Base-by-base conservation (phyloP, 2,888 invertebrate species). In the Chymomyza fuscimana region DNA sequence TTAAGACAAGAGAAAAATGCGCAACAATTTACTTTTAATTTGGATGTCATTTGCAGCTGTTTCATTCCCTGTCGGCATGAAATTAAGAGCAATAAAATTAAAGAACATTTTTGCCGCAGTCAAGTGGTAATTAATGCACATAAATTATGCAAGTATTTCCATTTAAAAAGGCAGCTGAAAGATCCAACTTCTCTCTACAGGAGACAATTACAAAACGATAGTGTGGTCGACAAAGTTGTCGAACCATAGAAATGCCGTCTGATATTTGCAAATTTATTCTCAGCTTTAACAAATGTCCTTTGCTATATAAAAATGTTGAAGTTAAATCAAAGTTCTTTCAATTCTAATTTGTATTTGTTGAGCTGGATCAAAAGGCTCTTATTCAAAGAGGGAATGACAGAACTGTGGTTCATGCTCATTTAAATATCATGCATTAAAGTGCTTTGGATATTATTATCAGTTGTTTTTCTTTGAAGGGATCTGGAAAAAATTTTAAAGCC, bases 111-210 rank as follows among this genome's bases (percentile, higher is more conserved):
- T 46, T 46, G 40, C 40, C 40, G 2, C 74, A 79, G 77, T 72
- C 77, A 79, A 79, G 72, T 79, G 79, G 70, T 74, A 79, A 79
- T 79, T 79, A 79, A 77, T 70, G 70, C 63, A 60, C 65, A 77
- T 79, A 74, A 77, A 77, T 79, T 77, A 79, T 77, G 77, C 74
- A 79, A 77, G 63, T 72, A 72, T 71, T 69, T 65, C 71, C 76
- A 64, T 62, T 70, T 67, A 66, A 46, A 79, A 46, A 46, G 12
- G 0, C 12, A 12, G 40, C 6, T 12, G 40, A 46, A 10, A 12
- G 0, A 12, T 46, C 2, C 40, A 46, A 12, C 40, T 46, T 71
- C 60, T 74, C 63, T 64, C 60, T 64, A 69, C 25, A 61, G 67
- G 66, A 73, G 62, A 29, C 73, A 78, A 73, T 66, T 65, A 69